These are phyloP conservation scores for Rutilus rutilus DNA, from an alignment of 2,113 vertebrate species.

Conservation along the genomic window DNA sequence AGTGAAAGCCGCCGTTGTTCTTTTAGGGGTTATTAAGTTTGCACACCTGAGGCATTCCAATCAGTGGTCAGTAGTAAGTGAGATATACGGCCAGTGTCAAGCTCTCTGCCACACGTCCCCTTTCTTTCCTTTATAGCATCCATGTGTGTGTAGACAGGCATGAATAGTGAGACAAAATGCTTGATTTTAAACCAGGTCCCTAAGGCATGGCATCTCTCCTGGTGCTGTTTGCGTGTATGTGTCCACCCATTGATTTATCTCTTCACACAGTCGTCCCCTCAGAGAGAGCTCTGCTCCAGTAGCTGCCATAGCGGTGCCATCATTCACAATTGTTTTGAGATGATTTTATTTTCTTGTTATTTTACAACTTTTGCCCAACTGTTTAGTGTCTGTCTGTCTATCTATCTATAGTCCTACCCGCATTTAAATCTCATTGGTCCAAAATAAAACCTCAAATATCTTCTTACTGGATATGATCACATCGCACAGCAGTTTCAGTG, in stretches of 20 bases:
- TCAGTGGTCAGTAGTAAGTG: conserved; percentile 40
- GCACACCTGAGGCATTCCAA: conserved; percentile 21
- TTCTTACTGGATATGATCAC: not conserved
- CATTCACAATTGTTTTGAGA: not conserved
- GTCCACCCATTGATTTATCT: conserved; percentile 65
- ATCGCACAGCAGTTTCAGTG: not conserved
- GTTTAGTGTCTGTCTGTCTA: conserved; percentile 58
- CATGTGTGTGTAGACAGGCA: conserved; percentile 35
- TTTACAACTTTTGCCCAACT: not conserved
- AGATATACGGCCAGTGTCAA: conserved; percentile 30
- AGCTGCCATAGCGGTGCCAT: not conserved
- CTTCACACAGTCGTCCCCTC: not conserved
- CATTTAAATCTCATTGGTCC: not conserved
- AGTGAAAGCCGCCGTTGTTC: conserved; percentile 24
- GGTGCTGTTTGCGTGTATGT: conserved; percentile 47
- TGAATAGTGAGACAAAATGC: conserved; percentile 53
- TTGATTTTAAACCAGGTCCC: conserved; percentile 48
- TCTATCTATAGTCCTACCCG: conserved; percentile 52
- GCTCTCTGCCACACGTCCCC: not conserved
- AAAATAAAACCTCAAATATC: not conserved
- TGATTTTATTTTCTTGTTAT: not conserved
- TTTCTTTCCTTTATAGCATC: not conserved
- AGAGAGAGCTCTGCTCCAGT: conserved; percentile 36
- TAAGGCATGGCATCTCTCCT: not conserved
- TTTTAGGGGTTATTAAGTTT: conserved; percentile 19